Conservation (phyloP, 2,888 invertebrate genomes). For the Oxytorus armatus region DNA sequence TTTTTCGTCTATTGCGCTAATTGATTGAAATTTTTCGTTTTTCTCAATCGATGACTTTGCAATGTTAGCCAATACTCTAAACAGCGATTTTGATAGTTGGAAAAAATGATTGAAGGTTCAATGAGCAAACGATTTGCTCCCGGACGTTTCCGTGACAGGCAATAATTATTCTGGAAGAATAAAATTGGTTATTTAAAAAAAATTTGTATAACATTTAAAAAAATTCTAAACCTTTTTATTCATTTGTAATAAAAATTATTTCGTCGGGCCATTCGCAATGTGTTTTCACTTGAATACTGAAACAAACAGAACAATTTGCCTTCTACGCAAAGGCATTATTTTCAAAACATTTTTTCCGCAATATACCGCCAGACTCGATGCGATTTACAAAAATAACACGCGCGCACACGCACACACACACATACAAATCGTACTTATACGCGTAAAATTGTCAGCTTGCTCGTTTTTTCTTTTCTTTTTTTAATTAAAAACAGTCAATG, state of each 20-base stretch:
- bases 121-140: too few relatives aligned
- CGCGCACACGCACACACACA: conserved; percentile 12
- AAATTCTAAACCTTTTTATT: too few relatives aligned
- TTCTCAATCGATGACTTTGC: too few relatives aligned
- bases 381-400: conserved; percentile 9
- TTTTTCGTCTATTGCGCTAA: too few relatives aligned
- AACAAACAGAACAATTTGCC: neutral
- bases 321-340: neutral
- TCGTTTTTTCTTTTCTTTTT: neutral
- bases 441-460: conserved; percentile 7
- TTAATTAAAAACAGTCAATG: neutral
- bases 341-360: conserved; percentile 33
- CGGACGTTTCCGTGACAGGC: too few relatives aligned
- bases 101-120: too few relatives aligned
- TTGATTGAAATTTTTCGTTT: too few relatives aligned
- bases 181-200: too few relatives aligned
- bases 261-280: neutral
- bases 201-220: too few relatives aligned
- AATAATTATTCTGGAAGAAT: too few relatives aligned
- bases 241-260: conserved; percentile 1
- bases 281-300: neutral
- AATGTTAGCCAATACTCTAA: too few relatives aligned
- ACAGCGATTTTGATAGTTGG: too few relatives aligned
- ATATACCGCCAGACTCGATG: conserved; percentile 44
- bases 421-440: conserved; percentile 34